Evolutionary conservation across 2,888 invertebrate species (phyloP), one percentile per base, ranked within the genome.

Genomic region (Sturmia bella): DNA sequence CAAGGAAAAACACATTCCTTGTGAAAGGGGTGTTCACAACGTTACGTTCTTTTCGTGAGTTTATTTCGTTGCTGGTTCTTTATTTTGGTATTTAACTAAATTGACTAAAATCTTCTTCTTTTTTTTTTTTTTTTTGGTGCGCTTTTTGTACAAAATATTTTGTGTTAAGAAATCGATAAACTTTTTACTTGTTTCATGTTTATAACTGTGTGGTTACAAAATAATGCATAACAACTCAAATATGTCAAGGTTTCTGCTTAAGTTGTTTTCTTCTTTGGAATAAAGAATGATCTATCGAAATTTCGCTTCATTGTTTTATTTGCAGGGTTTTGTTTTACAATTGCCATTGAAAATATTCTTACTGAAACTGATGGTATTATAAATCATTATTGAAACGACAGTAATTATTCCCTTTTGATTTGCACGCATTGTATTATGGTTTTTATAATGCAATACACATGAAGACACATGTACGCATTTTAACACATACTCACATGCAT

Each of bases 331-430:
- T 59, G 11, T 32, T 41, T 59, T 68, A 17, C 52, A 63, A 37
- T 61, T 61, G 37, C 27, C 45, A 27, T 43, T 19, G 32, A 48
- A 11, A 43, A 11, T 12, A 21, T 59, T 24, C 17, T 61, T 37
- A 17, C 11, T 32, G 24, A 15, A 68, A 15, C 61, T 54, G 15
- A 24, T 32, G 17, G 39, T 45, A 43, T 69, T 77, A 73, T 81
- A 81, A 81, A 81, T 81, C 81, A 81, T 69, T 69, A 74, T 64
- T 73, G 37, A 41, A 63, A 39, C 21, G 77, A 81, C 77, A 81
- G 73, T 73, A 77, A 81, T 77, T 81, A 74, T 77, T 81, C 77
- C 69, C 77, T 9, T 57, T 59, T 57, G 81, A 64, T 68, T 56
- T 50, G 57, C 21, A 66, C 75, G 80, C 77, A 74, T 69, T 68